Conservation (phyloP, 2,113 vertebrate species). For the Synchiropus splendidus region DNA sequence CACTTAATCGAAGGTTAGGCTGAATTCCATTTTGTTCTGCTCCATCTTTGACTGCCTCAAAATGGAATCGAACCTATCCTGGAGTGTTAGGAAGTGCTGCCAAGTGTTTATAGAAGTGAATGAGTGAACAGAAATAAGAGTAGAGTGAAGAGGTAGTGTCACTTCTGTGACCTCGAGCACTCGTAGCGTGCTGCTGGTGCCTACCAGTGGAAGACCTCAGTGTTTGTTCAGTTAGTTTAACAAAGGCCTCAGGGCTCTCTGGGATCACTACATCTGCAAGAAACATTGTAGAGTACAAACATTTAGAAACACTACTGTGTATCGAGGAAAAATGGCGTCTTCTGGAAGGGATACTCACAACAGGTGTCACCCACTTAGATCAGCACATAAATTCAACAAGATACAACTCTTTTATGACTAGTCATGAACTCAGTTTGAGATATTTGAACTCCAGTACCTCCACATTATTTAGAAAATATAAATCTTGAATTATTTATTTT, state of each 20-base stretch:
- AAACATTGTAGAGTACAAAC: conserved; percentile 69
- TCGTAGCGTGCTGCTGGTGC: conserved; percentile 62
- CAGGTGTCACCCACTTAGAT: no score
- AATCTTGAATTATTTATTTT: no score
- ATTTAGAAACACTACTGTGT: conserved; percentile 34
- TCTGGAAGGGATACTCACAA: no score
- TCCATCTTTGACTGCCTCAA: conserved; percentile 1
- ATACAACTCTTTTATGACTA: no score
- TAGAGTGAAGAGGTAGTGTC: conserved; percentile 19
- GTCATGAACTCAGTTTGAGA: no score
- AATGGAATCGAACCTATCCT: conserved; percentile 51
- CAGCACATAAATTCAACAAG: no score
- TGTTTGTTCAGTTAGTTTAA: conserved; percentile 88
- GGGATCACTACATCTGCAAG: conserved; percentile 93
- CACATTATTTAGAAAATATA: no score
- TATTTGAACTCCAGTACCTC: no score
- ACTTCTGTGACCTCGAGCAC: conserved; percentile 37
- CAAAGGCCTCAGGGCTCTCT: conserved; percentile 88
- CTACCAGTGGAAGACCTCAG: conserved; percentile 87
- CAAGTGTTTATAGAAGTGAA: conserved; percentile 23
- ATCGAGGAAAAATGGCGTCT: no score
- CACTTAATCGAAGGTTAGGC: conserved; percentile 44
- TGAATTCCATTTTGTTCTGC: conserved; percentile 50
- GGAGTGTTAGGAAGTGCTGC: conserved; percentile 39
- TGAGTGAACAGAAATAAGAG: conserved; percentile 47